Evolutionary conservation across 2,797 vertebrate genomes (phyloP).

Genomic region (Tympanoctomys barrerae): DNA sequence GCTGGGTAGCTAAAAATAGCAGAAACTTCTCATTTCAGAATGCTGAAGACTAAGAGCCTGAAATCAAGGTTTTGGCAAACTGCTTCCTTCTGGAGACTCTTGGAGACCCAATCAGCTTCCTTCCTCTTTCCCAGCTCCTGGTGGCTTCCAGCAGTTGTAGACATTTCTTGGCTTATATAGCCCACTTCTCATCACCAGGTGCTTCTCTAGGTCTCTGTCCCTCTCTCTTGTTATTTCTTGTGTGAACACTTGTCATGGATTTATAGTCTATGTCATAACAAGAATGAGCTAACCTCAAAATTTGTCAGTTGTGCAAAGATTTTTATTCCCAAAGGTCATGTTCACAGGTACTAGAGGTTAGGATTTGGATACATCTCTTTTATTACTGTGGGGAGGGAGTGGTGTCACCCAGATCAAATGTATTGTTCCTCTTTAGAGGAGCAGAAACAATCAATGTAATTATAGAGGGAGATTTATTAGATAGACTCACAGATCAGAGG

Average conservation of each 20-base stretch:
- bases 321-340: constrained; percentile 1
- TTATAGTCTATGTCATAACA: background rate
- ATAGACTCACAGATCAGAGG: background rate
- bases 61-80: background rate
- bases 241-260: background rate
- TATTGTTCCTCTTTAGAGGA: background rate
- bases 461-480: background rate
- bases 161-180: background rate
- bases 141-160: background rate
- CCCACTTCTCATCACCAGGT: background rate
- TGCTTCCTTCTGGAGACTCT: background rate
- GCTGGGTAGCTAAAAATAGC: background rate
- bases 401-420: background rate
- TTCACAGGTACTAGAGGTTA: background rate
- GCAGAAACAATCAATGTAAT: background rate
- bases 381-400: too few species aligned
- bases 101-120: background rate
- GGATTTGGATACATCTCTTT: background rate
- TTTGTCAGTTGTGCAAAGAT: background rate
- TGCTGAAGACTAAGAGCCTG: background rate
- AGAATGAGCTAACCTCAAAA: background rate
- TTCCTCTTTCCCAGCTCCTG: background rate
- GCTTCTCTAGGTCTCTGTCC: background rate
- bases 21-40: background rate
- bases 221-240: background rate